Conservation (phyloP, 1,140 invertebrate genomes). For the Branchinecta lindahli region DNA sequence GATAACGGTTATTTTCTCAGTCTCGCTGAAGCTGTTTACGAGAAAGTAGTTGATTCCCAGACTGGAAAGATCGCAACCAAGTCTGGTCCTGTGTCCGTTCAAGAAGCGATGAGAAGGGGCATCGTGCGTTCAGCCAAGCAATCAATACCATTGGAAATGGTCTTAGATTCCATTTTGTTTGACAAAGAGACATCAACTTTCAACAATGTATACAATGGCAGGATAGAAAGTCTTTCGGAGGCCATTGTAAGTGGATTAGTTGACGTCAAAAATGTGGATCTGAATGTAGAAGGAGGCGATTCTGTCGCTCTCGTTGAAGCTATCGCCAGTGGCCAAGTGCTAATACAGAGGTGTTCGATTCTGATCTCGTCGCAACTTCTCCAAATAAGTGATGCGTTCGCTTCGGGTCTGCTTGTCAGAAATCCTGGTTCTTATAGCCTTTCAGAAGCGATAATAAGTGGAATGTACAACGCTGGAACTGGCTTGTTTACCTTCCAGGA, state of each 20-base stretch:
- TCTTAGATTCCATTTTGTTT: conserved; percentile 63
- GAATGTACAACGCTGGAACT: conserved; percentile 57
- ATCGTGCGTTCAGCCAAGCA: conserved; percentile 52
- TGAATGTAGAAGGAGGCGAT: conserved; percentile 53
- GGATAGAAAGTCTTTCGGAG: conserved; percentile 49
- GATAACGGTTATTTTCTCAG: conserved; percentile 47
- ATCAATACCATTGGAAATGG: conserved; percentile 50
- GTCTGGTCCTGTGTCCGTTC: conserved; percentile 42
- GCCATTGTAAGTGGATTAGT: conserved; percentile 54
- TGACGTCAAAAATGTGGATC: conserved; percentile 47
- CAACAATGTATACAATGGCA: conserved; percentile 59
- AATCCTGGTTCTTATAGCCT: conserved; percentile 59
- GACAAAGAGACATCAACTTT: conserved; percentile 54
- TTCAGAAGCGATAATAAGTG: conserved; percentile 66
- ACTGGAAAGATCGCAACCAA: conserved; percentile 50
- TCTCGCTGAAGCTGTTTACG: conserved; percentile 37
- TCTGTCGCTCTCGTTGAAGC: conserved; percentile 51
- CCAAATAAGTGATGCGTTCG: conserved; percentile 37
- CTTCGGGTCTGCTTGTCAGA: conserved; percentile 57
- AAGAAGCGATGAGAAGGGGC: conserved; percentile 48
- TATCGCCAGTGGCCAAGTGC: conserved; percentile 37
- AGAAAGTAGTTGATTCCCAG: conserved; percentile 36
- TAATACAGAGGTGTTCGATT: conserved; percentile 43
- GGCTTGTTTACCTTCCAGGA: conserved; percentile 49
- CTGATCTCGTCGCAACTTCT: background rate